A percentile compares a stretch with the other conserved stretches of the same genome.
These are phyloP conservation scores for Cossypha caffra DNA, from an alignment of 2,797 vertebrate genomes.

Conservation along the genomic window DNA sequence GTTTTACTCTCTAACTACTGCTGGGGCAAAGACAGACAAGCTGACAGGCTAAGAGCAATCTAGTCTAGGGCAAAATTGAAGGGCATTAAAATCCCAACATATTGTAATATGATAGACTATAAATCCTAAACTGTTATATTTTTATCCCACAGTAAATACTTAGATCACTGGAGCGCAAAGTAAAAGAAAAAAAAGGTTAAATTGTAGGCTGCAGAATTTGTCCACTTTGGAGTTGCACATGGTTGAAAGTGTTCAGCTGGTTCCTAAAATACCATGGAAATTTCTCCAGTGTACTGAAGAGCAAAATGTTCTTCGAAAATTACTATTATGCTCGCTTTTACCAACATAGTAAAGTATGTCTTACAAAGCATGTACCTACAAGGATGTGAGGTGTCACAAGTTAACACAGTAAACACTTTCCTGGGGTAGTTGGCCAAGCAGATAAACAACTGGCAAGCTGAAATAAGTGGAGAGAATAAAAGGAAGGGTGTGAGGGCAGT, in stretches of 20 bases:
- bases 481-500: background rate
- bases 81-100: background rate
- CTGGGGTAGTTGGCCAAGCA: background rate
- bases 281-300: background rate
- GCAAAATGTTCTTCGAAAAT: background rate
- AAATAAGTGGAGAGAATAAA: background rate
- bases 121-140: background rate
- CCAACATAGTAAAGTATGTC: background rate
- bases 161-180: background rate
- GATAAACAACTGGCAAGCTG: slow-evolving; percentile 3
- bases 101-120: background rate
- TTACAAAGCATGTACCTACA: background rate
- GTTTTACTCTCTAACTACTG: background rate
- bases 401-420: slow-evolving; percentile 7
- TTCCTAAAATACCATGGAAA: background rate
- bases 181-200: background rate
- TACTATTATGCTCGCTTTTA: background rate
- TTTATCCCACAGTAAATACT: background rate
- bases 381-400: background rate
- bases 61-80: background rate
- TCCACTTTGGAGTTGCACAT: background rate
- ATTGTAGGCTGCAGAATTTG: background rate
- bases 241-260: background rate
- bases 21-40: background rate
- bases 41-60: background rate